A percentile compares a stretch with the other conserved stretches of the same genome.
These are phyloP conservation scores for Cyclina sinensis DNA, from an alignment of 1,140 invertebrate genomes.

Conservation along the genomic window DNA sequence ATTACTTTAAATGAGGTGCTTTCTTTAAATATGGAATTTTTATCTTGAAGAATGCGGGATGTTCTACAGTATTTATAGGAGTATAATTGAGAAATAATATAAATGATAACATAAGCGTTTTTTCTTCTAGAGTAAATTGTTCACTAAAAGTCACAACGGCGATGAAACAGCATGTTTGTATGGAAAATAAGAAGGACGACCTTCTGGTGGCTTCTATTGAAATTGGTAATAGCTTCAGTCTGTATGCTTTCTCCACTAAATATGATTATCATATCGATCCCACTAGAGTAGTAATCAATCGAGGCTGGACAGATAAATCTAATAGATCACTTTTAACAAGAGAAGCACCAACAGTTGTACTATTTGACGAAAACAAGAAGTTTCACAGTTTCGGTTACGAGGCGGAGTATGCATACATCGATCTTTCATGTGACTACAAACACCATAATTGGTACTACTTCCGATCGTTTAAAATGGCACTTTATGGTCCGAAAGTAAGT, in stretches of 20 bases:
- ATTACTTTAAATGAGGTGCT: too few relatives aligned
- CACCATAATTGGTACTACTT: conserved; percentile 38
- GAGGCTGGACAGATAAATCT: background rate
- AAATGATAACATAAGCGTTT: too few relatives aligned
- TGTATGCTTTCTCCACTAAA: background rate
- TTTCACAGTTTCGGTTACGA: conserved; percentile 52
- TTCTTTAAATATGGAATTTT: too few relatives aligned
- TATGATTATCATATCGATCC: background rate
- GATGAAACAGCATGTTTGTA: too few relatives aligned
- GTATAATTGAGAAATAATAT: too few relatives aligned
- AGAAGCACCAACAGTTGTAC: conserved; percentile 18
- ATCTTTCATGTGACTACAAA: background rate
- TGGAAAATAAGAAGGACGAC: background rate
- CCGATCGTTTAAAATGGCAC: conserved; percentile 10
- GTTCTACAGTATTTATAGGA: too few relatives aligned
- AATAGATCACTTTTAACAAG: background rate
- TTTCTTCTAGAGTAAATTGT: too few relatives aligned
- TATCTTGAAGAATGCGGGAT: too few relatives aligned
- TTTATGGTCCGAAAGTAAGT: background rate
- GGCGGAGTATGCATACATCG: conserved; percentile 2
- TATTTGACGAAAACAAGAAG: conserved; percentile 2
- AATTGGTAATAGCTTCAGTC: background rate
- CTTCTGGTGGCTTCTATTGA: background rate
- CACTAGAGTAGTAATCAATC: background rate
- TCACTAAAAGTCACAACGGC: too few relatives aligned